Evolutionary conservation across 2,113 vertebrate genomes (phyloP), one percentile per base, ranked within the genome.

Genomic region (Vulpes ferrilata): DNA sequence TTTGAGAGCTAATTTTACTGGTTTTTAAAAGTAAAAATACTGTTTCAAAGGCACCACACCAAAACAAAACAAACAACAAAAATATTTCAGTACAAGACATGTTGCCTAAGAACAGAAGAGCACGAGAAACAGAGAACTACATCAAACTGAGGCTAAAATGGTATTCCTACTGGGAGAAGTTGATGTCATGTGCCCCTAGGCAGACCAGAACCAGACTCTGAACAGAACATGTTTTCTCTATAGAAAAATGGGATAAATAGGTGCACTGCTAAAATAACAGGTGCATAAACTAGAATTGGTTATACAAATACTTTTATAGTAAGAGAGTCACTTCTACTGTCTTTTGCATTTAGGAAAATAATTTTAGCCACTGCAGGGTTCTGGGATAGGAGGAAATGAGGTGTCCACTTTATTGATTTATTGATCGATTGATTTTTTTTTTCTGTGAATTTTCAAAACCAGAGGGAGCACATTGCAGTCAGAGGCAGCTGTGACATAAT

Each of bases 321-420:
- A 43, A 43, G 35, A 60, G 57, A 95, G 51, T 35, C 27, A 4
- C 16, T 2, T 67, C 73, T 78, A 57, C 78, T 96, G 84, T 93
- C 48, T 55, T 88, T 97, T 96, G 91, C 74, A 89, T 81, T 22
- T 32, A 93, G 90, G 90, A 73, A 97, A 97, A 93, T 88, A 90
- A 96, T 55, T 92, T 88, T 79, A 93, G 69, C 83, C 96, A 96
- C 83, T 96, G 83, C 73, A 84, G 19, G 84, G 93, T 74, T 96
- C 35, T 65, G 5, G 16, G 35, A 71, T 53, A 87, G 43, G 62
- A 90, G 32, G n/a, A 4, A 12, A 62, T 65, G 71, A 4, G 0
- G 22, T 5, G 38, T 78, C 11, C 7, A 25, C 53, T 73, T 82
- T 88, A 80, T 76, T 67, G 27, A 88, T 69, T 84, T 23, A 76